Evolutionary conservation across 2,797 vertebrate species (phyloP).

Genomic region (Sphenodon punctatus): DNA sequence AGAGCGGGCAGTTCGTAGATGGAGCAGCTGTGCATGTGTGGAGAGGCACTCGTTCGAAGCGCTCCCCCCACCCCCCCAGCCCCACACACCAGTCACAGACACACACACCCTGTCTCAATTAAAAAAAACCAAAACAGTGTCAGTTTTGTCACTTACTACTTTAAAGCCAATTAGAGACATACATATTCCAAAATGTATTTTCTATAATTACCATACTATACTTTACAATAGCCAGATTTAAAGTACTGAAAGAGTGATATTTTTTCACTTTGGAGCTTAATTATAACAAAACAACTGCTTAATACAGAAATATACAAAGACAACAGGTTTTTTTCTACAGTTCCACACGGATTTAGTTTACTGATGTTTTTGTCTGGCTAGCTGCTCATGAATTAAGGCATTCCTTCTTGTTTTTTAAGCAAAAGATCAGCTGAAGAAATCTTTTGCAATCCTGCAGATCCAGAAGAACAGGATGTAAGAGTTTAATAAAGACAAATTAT

Average conservation of each 20-base stretch:
- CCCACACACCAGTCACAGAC: too few species aligned
- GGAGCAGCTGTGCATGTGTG: too few species aligned
- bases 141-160: background rate
- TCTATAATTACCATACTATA: background rate
- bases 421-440: too few species aligned
- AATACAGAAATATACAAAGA: background rate
- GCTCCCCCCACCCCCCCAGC: too few species aligned
- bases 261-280: background rate
- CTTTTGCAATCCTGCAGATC: background rate
- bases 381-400: background rate
- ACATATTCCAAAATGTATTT: background rate
- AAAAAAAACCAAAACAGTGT: background rate
- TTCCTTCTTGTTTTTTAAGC: background rate
- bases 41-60: too few species aligned
- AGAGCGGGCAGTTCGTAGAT: too few species aligned
- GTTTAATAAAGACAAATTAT: too few species aligned
- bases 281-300: background rate
- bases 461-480: background rate
- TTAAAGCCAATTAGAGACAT: constrained; percentile 6
- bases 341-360: background rate
- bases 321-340: background rate
- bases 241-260: background rate
- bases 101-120: too few species aligned
- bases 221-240: background rate
- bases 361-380: background rate